phyloP scores from a whole-genome alignment of 2,113 vertebrate species.

The Pagrus major region DNA sequence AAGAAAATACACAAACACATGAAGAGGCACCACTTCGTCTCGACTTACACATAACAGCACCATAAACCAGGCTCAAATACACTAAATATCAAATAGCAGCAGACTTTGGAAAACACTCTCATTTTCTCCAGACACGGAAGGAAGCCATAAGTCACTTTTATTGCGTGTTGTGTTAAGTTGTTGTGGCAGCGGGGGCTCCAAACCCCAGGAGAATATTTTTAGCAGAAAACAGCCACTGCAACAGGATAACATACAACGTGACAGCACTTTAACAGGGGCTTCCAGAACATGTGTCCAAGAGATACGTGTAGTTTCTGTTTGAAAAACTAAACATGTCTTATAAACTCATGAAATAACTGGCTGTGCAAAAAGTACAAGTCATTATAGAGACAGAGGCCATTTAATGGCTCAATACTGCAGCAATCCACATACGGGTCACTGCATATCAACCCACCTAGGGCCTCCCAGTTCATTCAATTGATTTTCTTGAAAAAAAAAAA shows the following conservation, averaged over 20 bases:
- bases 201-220: neutral
- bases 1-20: neutral
- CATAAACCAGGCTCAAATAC: neutral
- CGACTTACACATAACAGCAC: neutral
- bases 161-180: conserved; percentile 30
- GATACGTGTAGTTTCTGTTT: neutral
- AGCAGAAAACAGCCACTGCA: conserved; percentile 2
- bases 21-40: neutral
- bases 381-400: no score
- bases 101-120: conserved; percentile 5
- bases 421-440: no score
- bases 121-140: conserved; percentile 28
- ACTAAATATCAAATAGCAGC: neutral
- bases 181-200: neutral
- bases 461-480: no score
- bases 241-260: neutral
- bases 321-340: neutral
- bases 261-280: neutral
- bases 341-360: no score
- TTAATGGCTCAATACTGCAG: no score
- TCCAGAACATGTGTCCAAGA: neutral
- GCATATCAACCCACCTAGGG: no score
- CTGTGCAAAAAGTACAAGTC: no score
- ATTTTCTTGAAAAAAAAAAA: no score
- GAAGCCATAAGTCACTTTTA: conserved; percentile 47